Percentiles rank a stretch among this genome's conserved stretches.
Evolutionary conservation across 1,140 invertebrate genomes (phyloP).

Genomic region (Patella vulgata): DNA sequence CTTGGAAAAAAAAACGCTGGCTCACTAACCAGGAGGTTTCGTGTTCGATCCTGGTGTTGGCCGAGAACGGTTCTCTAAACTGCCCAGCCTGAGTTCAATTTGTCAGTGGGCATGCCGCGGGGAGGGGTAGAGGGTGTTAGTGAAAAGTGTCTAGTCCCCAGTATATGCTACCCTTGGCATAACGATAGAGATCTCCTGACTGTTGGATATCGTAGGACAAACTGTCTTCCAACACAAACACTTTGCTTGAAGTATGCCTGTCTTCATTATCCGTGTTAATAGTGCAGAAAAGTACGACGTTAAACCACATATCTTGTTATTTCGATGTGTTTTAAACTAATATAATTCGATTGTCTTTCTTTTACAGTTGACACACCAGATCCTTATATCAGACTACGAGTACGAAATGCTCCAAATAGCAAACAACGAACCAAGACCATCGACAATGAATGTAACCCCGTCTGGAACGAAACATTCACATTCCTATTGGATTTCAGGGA

Average conservation of each 20-base stretch:
- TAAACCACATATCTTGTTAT: background rate
- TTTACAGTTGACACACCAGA: slow-evolving; percentile 68
- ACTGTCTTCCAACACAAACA: background rate
- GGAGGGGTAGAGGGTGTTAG: background rate
- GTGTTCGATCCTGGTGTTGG: no score
- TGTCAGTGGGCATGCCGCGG: background rate
- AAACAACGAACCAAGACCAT: slow-evolving; percentile 61
- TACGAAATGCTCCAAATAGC: slow-evolving; percentile 65
- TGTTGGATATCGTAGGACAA: background rate
- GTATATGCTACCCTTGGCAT: background rate
- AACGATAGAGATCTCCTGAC: no score
- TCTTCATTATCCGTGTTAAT: background rate
- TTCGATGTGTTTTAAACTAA: background rate
- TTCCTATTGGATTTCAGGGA: slow-evolving; percentile 62
- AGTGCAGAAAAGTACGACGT: background rate
- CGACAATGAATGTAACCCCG: slow-evolving; percentile 64
- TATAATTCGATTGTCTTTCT: background rate
- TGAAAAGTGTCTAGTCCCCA: background rate
- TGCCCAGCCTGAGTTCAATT: background rate
- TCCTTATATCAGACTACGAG: slow-evolving; percentile 65
- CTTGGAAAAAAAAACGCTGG: no score
- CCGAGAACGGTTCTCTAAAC: no score
- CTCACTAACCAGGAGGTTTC: no score
- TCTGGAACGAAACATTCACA: slow-evolving; percentile 67
- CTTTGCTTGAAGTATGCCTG: background rate